Evolutionary conservation across 2,888 invertebrate genomes (phyloP).

Genomic region (Pardosa pseudoannulata): DNA sequence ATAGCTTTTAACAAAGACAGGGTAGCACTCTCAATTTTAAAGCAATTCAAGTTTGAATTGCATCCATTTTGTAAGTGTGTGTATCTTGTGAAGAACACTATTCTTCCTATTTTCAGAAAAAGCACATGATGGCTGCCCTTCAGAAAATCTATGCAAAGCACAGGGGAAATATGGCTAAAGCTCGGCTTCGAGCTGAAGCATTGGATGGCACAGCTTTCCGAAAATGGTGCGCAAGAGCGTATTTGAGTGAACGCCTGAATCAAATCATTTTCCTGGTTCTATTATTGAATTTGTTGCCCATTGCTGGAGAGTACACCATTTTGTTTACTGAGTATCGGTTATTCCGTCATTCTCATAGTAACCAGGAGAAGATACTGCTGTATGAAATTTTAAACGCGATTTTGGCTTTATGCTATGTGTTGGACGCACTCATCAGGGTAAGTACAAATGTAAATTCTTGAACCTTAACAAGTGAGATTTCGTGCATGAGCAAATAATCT

Average conservation of each 20-base stretch:
- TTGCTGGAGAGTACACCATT: neutral
- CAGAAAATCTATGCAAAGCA: neutral
- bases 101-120: constrained; percentile 24
- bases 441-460: constrained; percentile 18
- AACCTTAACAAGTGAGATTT: no score
- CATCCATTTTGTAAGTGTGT: no score
- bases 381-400: constrained; percentile 26
- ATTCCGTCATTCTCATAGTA: neutral
- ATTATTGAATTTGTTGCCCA: constrained; percentile 31
- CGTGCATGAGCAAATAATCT: no score
- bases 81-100: no score
- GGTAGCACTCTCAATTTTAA: no score
- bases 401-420: neutral
- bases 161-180: neutral
- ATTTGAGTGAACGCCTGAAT: neutral
- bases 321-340: neutral
- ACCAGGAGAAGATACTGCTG: neutral
- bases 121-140: neutral
- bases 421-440: constrained; percentile 21
- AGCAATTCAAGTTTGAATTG: no score
- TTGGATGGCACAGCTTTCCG: neutral
- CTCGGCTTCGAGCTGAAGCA: neutral
- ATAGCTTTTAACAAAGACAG: no score
- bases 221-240: constrained; percentile 17
- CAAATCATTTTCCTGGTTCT: constrained; percentile 8